Evolutionary conservation across 1,140 invertebrate genomes (phyloP).

Genomic region (Lepidurus couesii): DNA sequence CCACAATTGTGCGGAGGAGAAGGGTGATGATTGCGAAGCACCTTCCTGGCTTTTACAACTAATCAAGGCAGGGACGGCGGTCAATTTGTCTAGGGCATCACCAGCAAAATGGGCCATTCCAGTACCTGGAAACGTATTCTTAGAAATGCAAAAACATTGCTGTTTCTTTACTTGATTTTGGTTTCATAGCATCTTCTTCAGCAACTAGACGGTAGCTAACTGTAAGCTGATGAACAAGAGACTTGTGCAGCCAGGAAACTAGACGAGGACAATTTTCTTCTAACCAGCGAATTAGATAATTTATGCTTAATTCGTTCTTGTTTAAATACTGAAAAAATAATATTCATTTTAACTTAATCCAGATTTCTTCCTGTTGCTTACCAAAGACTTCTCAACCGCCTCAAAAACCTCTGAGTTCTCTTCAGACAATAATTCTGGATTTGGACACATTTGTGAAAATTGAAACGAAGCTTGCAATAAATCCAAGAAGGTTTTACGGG

Average conservation of each 20-base stretch:
- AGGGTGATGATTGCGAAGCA: background rate
- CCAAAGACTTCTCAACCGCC: background rate
- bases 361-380: background rate
- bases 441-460: no score
- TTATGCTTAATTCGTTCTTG: slow-evolving; percentile 63
- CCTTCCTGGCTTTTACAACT: background rate
- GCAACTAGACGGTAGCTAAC: slow-evolving; percentile 55
- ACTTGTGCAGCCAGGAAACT: slow-evolving; percentile 68
- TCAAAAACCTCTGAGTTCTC: background rate
- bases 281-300: slow-evolving; percentile 72
- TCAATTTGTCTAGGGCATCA: slow-evolving; percentile 42
- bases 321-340: slow-evolving; percentile 60
- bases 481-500: background rate
- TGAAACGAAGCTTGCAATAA: slow-evolving; percentile 1
- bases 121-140: background rate
- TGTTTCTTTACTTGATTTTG: slow-evolving; percentile 23
- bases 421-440: slow-evolving; percentile 4
- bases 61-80: slow-evolving; percentile 28
- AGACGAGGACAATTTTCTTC: slow-evolving; percentile 66
- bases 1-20: slow-evolving; percentile 1
- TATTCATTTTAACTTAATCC: background rate
- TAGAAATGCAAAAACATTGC: slow-evolving; percentile 16
- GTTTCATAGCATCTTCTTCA: slow-evolving; percentile 43
- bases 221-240: slow-evolving; percentile 65
- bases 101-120: slow-evolving; percentile 35